Percentiles rank a stretch among this genome's conserved stretches.
Evolutionary conservation across 2,797 vertebrate species (phyloP).

Genomic region (Eulemur mongoz): DNA sequence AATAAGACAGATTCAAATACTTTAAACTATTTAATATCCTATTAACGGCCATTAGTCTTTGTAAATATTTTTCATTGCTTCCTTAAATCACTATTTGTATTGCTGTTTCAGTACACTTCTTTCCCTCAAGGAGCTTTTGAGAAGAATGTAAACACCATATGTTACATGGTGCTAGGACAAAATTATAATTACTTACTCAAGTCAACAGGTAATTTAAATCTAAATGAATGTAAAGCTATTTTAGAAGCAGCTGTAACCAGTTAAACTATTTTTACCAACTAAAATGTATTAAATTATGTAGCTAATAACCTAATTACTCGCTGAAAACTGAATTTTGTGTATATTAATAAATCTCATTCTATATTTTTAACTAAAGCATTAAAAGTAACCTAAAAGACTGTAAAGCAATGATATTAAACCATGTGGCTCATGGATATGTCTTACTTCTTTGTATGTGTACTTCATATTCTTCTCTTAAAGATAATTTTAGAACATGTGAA

Average conservation of each 20-base stretch:
- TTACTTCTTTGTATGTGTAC: background rate
- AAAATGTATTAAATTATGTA: slow-evolving; percentile 47
- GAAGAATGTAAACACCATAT: slow-evolving; percentile 72
- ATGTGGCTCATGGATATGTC: background rate
- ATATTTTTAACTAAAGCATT: background rate
- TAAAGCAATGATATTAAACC: background rate
- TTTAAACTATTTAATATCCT: slow-evolving; percentile 28
- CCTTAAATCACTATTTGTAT: slow-evolving; percentile 48
- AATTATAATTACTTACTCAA: slow-evolving; percentile 65
- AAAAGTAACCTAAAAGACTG: slow-evolving; percentile 6
- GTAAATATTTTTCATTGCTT: slow-evolving; percentile 9
- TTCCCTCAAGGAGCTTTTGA: slow-evolving; percentile 56
- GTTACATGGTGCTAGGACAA: slow-evolving; percentile 53
- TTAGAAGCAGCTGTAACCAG: slow-evolving; percentile 48
- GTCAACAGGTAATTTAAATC: slow-evolving; percentile 72
- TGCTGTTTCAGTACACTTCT: background rate
- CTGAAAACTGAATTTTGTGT: background rate
- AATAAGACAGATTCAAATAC: slow-evolving; percentile 51
- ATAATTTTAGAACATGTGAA: background rate
- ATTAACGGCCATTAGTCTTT: slow-evolving; percentile 16
- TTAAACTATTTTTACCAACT: slow-evolving; percentile 38
- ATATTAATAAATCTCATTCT: slow-evolving; percentile 41
- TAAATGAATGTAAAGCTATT: slow-evolving; percentile 26
- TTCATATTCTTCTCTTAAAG: background rate
- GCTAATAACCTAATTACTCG: slow-evolving; percentile 39